Evolutionary conservation across 2,113 vertebrate species (phyloP).

Genomic region (Cyprinodon variegatus): DNA sequence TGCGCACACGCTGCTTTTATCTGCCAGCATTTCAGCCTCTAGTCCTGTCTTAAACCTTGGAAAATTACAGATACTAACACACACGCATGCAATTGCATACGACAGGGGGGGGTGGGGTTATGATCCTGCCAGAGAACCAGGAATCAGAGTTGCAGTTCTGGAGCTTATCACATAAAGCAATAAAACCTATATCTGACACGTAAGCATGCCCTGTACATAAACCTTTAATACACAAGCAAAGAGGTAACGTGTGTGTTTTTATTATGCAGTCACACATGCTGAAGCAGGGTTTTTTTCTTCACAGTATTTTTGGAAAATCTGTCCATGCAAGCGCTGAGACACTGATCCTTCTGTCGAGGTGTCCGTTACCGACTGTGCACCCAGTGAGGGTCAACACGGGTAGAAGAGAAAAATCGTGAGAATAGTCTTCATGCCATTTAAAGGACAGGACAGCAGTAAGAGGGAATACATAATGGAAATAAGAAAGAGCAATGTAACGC

Average conservation of each 20-base stretch:
- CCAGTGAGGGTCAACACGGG: conserved; percentile 38
- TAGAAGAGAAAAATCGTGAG: conserved; percentile 1
- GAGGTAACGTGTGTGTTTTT: background rate
- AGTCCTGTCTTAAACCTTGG: conserved; percentile 64
- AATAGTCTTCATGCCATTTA: background rate
- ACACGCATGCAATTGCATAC: conserved; percentile 25
- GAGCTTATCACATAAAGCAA: conserved; percentile 74
- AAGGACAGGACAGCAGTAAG: background rate
- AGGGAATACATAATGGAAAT: background rate
- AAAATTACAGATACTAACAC: conserved; percentile 51
- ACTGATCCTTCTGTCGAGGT: conserved; percentile 59
- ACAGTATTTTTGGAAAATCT: conserved; percentile 73
- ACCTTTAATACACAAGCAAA: conserved; percentile 41
- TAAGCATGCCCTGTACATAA: conserved; percentile 61
- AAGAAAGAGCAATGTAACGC: background rate
- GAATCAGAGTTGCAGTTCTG: conserved; percentile 73
- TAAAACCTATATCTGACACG: conserved; percentile 76
- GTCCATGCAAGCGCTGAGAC: conserved; percentile 58
- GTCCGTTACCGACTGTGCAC: conserved; percentile 56
- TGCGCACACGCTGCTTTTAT: conserved; percentile 39
- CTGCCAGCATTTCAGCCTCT: conserved; percentile 46
- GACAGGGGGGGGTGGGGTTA: conserved; percentile 42
- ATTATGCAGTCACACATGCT: conserved; percentile 17
- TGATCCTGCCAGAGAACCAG: conserved; percentile 69
- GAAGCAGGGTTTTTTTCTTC: conserved; percentile 52